Evolutionary conservation across 2,888 invertebrate species (phyloP).

Genomic region (Ptychoptera albimana): DNA sequence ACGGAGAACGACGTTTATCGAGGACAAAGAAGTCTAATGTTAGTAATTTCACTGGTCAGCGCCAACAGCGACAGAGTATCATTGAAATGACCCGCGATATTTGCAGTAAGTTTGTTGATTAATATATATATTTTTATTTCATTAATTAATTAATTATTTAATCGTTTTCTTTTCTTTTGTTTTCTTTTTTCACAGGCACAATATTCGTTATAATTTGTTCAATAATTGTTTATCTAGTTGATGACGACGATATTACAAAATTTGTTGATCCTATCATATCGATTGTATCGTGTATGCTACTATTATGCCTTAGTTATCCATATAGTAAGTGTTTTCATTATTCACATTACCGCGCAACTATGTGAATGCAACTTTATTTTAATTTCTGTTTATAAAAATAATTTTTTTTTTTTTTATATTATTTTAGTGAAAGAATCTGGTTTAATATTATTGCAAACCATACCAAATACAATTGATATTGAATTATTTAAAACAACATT

Average conservation of each 20-base stretch:
- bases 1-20: conserved; percentile 33
- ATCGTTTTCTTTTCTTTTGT: not conserved
- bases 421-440: conserved; percentile 74
- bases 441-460: conserved; percentile 77
- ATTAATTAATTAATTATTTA: not conserved
- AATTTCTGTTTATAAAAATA: not conserved
- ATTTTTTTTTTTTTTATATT: conserved; percentile 12
- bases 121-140: not conserved
- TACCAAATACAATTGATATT: conserved; percentile 76
- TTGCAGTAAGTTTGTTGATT: conserved; percentile 28
- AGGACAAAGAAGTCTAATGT: conserved; percentile 23
- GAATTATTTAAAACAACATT: conserved; percentile 48
- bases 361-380: not conserved
- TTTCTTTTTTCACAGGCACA: conserved; percentile 37
- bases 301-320: conserved; percentile 62
- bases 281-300: conserved; percentile 51
- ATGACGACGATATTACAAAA: conserved; percentile 44
- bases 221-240: conserved; percentile 40
- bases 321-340: conserved; percentile 56
- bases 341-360: too few species aligned
- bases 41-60: conserved; percentile 14
- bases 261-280: conserved; percentile 59
- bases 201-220: conserved; percentile 57
- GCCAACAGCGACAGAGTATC: conserved; percentile 35
- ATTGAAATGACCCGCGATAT: conserved; percentile 45